phyloP scores from a whole-genome alignment of 2,888 invertebrate genomes.

The Ophion ventricosus region DNA sequence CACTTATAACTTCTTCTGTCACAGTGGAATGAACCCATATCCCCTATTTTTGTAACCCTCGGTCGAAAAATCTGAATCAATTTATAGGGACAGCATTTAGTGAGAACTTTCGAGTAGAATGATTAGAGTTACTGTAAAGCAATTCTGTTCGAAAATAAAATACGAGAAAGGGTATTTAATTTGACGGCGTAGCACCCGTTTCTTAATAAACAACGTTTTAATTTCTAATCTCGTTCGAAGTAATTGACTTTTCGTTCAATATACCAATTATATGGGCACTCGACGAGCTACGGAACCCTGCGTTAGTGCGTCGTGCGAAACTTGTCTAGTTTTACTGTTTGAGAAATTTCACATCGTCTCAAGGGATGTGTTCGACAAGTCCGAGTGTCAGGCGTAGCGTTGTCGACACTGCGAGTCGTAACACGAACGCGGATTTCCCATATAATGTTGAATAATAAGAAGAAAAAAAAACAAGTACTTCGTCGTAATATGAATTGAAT shows the following conservation, averaged over 20 bases:
- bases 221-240: neutral
- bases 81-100: no score
- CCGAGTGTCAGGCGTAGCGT: no score
- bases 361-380: no score
- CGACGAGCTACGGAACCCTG: neutral
- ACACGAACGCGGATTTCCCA: neutral
- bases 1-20: neutral
- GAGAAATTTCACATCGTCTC: neutral
- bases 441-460: neutral
- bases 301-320: neutral
- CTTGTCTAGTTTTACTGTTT: neutral
- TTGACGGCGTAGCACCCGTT: neutral
- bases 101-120: neutral
- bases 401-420: no score
- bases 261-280: neutral
- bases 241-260: neutral
- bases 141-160: neutral
- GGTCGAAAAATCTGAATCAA: neutral
- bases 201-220: neutral
- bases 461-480: neutral
- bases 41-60: neutral
- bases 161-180: neutral
- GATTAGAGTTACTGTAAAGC: neutral
- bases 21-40: no score
- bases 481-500: slow-evolving; percentile 12